These are phyloP conservation scores for Ctenomys sociabilis DNA, from an alignment of 2,113 vertebrate genomes.

Conservation along the genomic window DNA sequence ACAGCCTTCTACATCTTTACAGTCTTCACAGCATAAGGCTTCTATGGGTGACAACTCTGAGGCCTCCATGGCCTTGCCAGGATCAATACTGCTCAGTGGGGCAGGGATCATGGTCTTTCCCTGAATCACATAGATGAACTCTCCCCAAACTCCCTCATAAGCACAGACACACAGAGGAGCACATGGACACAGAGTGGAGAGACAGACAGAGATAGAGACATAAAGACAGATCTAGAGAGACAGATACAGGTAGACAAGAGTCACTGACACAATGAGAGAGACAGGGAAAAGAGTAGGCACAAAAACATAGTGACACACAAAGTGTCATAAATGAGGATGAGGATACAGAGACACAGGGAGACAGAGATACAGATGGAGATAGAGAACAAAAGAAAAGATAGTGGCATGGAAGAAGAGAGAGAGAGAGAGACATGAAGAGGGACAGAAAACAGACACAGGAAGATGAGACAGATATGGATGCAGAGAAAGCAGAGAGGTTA, in stretches of 20 bases:
- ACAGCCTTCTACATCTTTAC: background rate
- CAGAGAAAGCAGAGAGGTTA: background rate
- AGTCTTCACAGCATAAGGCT: background rate
- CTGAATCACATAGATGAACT: background rate
- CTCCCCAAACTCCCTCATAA: background rate
- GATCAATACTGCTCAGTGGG: background rate
- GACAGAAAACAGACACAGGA: background rate
- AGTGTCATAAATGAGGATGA: background rate
- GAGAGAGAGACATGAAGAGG: background rate
- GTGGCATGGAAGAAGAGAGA: background rate
- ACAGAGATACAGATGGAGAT: background rate
- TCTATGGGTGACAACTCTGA: background rate
- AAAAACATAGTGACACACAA: background rate
- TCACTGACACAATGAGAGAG: background rate
- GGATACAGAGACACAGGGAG: background rate
- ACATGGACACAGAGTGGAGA: background rate
- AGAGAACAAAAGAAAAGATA: background rate
- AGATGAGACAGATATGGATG: background rate
- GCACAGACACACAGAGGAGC: background rate
- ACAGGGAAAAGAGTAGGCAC: background rate
- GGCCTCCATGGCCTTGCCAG: background rate
- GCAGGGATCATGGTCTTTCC: background rate
- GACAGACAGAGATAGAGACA: background rate
- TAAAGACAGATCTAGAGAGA: background rate
- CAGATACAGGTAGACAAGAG: too few relatives aligned